Evolutionary conservation across 2,888 invertebrate genomes (phyloP).

Genomic region (Dendrolimus houi): DNA sequence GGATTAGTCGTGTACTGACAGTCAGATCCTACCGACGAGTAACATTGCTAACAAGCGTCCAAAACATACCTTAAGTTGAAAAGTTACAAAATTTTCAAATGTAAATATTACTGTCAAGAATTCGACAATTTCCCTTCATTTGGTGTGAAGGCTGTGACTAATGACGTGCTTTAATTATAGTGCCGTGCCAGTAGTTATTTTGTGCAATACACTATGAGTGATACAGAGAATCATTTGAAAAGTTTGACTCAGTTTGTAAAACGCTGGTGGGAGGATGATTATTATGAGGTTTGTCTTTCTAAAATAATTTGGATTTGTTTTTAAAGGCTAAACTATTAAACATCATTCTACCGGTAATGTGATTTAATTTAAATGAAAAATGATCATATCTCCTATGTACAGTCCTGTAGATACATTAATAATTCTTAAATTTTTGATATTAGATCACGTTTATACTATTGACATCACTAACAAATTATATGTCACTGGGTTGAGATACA

Average conservation of each 20-base stretch:
- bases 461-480: too few relatives aligned
- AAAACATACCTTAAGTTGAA: too few relatives aligned
- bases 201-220: constrained; percentile 24
- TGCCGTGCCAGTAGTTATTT: constrained; percentile 4
- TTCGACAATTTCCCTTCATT: not conserved
- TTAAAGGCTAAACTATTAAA: too few relatives aligned
- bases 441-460: too few relatives aligned
- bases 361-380: too few relatives aligned
- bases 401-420: too few relatives aligned
- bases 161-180: not conserved
- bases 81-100: too few relatives aligned
- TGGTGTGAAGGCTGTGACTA: not conserved
- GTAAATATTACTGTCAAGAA: constrained; percentile 8
- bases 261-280: constrained; percentile 59
- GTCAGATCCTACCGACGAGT: constrained; percentile 19
- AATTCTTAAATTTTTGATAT: too few relatives aligned
- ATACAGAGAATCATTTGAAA: constrained; percentile 35
- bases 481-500: too few relatives aligned
- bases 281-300: constrained; percentile 34
- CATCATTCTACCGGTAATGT: too few relatives aligned
- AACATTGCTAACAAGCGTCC: constrained; percentile 7
- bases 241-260: constrained; percentile 50
- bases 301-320: not conserved
- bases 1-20: constrained; percentile 31
- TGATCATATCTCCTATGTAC: too few relatives aligned